Evolutionary conservation across 2,888 invertebrate species (phyloP), one percentile per base, ranked within the genome.

Genomic region (Cheilosia urbana): DNA sequence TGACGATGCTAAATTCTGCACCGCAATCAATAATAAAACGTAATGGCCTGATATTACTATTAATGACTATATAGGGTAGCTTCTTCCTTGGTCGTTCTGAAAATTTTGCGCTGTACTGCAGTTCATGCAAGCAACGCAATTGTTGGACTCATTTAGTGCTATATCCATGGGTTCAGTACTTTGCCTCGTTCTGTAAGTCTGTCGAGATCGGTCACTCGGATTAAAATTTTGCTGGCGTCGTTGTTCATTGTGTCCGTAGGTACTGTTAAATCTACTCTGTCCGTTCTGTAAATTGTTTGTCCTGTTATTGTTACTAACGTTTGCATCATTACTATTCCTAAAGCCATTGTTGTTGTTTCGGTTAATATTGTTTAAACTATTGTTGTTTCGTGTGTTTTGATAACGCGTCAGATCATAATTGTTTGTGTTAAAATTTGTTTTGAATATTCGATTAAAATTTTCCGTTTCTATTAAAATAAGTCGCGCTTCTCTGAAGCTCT

Each of bases 1-100:
- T 75, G 4, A 75, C n/a, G 15, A 60, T 60, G 60, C 42, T 60
- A 42, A 30, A 49, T 63, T 63, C 63, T 27, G 49, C 30, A 13
- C 63, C 63, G 19, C 69, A 69, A 40, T 57, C 55, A 69, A 69
- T 42, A 19, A 57, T 69, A 27, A 73, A 62, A 42, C 60, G 19
- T 24, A 72, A 11, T n/a, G 37, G 51, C 47, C 53, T 60, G 17
- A 62, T 34, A 0, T 58, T 24, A 24, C 17, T 69, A 4, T 60
- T 13, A 30, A 72, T 62, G 17, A 51, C 40, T 62, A 73, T 62
- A 42, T 53, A 73, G 40, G 53, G 53, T 45, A 53, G 55, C 27
- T 21, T 11, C 42, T 51, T 51, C 2, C 15, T n/a, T 45, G 42
- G 49, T 45, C 19, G 15, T 1, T 17, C 9, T 15, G 42, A 62